Evolutionary conservation across 2,113 vertebrate species (phyloP), one percentile per base, ranked within the genome.

Genomic region (Syngnathus typhle): DNA sequence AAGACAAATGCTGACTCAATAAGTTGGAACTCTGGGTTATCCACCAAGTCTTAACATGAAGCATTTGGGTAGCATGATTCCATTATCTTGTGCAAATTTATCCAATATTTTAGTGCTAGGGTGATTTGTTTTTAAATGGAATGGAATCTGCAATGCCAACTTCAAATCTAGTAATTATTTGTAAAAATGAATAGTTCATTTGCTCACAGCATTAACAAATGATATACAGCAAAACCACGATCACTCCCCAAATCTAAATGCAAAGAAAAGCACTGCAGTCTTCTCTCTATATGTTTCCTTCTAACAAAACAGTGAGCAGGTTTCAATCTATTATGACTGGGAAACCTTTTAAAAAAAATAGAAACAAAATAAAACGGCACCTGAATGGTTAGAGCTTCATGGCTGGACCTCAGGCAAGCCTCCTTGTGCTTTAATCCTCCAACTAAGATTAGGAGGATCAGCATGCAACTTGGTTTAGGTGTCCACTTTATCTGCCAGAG

Each of bases 361-460:
- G 1, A 7, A 36, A 32, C 4, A 76, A 47, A n/a, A 43, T 43
- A 43, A 61, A 21, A 55, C 58, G 49, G 62, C 80, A 86, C 82
- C 81, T 73, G 55, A 9, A 15, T 46, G 1, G 54, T 55, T 69
- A 37, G n/a, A 43, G 64, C 18, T 51, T 7, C 55, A 70, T 41
- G 60, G 38, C 1, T 4, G 10, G 19, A 7, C 46, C 38, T 46
- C 41, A 38, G 12, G 46, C 68, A 56, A 23, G 67, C 47, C 64
- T 78, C 4, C 64, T 68, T 46, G n/a, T 0, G 38, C 60, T 83
- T 58, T 87, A 89, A 89, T 89, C 87, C 83, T 70, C 61, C 64
- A 72, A 70, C 77, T 70, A 67, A 80, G 84, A 85, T 87, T 81
- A 89, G 68, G 73, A 69, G 77, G 77, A 80, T 81, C 51, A 32